phyloP scores from a whole-genome alignment of 2,888 invertebrate species.

The Hyppa rectilinea region DNA sequence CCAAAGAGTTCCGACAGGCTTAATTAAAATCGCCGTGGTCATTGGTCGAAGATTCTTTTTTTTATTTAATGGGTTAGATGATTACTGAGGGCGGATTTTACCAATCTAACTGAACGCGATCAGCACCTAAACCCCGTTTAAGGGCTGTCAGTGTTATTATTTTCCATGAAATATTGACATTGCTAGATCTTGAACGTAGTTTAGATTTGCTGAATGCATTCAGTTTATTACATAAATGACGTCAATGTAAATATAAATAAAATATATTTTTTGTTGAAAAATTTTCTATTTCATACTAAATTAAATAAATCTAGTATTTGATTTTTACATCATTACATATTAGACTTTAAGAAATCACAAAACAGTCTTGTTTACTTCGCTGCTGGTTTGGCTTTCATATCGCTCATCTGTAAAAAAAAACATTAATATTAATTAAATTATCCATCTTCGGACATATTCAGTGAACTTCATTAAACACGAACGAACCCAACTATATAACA shows the following conservation, averaged over 20 bases:
- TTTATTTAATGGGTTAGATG: neutral
- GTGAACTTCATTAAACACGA: neutral
- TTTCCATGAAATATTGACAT: too few species aligned
- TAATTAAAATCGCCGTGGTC: constrained; percentile 7
- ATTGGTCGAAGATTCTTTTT: neutral
- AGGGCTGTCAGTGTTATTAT: too few species aligned
- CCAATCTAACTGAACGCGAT: too few species aligned
- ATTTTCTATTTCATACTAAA: constrained; percentile 34
- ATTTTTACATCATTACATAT: neutral
- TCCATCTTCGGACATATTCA: neutral
- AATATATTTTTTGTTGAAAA: neutral
- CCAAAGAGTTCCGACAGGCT: neutral
- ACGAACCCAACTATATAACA: neutral
- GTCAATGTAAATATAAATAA: constrained; percentile 2
- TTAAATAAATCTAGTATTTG: constrained; percentile 3
- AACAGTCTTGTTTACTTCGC: constrained; percentile 21
- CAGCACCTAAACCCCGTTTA: too few species aligned
- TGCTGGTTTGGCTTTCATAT: constrained; percentile 37
- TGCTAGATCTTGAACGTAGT: too few species aligned
- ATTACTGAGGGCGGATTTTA: too few species aligned
- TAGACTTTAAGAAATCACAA: neutral
- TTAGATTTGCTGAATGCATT: too few species aligned
- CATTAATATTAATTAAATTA: neutral
- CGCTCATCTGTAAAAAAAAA: constrained; percentile 38
- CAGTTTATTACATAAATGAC: too few species aligned